Conservation (phyloP, 92 coral and sea anemone species). For the Metridium senile region DNA sequence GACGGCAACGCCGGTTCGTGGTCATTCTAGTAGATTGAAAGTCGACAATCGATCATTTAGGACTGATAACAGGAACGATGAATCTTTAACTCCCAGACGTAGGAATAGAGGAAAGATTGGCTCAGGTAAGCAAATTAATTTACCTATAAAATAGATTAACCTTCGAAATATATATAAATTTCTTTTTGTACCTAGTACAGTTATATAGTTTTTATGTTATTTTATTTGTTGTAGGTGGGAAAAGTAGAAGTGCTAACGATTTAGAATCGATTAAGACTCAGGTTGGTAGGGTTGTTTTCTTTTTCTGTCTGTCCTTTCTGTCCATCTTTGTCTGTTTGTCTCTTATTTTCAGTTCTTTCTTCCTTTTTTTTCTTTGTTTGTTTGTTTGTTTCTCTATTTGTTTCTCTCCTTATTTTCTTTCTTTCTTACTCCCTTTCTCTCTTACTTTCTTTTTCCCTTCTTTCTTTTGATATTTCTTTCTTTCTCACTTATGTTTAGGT, state of each 20-base stretch:
- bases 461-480: too few relatives aligned
- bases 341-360: neutral
- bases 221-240: slow-evolving; percentile 8
- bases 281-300: slow-evolving; percentile 22
- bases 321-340: neutral
- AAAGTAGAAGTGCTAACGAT: slow-evolving; percentile 47
- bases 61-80: slow-evolving; percentile 40
- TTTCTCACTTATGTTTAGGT: too few relatives aligned
- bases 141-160: too few relatives aligned
- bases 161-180: too few relatives aligned
- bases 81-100: slow-evolving; percentile 47
- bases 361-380: neutral
- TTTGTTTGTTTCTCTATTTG: neutral
- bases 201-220: neutral
- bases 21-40: slow-evolving; percentile 31
- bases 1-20: slow-evolving; percentile 57
- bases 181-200: neutral
- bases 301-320: neutral
- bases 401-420: neutral
- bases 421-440: neutral
- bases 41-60: slow-evolving; percentile 24
- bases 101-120: slow-evolving; percentile 26
- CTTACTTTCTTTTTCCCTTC: neutral
- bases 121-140: neutral
- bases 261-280: slow-evolving; percentile 51